Evolutionary conservation across 2,888 invertebrate genomes (phyloP), one percentile per base, ranked within the genome.

Genomic region (Apamea epomidion): DNA sequence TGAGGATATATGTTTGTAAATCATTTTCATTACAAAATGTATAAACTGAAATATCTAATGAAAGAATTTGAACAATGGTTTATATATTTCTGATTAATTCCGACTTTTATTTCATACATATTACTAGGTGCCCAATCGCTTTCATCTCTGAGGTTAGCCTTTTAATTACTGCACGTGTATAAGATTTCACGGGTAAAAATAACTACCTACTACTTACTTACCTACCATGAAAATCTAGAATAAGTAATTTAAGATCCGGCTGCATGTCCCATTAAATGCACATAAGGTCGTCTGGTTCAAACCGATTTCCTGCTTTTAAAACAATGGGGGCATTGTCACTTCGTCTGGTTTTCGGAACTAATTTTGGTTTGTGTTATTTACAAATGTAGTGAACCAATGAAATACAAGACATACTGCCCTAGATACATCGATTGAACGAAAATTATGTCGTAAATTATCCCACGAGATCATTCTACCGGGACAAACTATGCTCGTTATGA

Each of bases 261-360:
- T 48, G 69, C 12, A n/a, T 48, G 77, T 58, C 48, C 51, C 51
- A 80, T 80, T 83, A 69, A 71, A 84, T 84, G 60, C 64, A 60
- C 76, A 68, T 89, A 82, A 91, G 91, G 91, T 92, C 89, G 75
- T 64, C 76, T 81, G 87, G 91, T 91, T 92, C 88, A 90, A 90
- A 87, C 85, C 74, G 74, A 88, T 89, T 91, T 92, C 89, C 91
- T 88, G 90, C 74, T 83, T 88, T 88, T 71, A 78, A 89, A 91
- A 92, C 93, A 92, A 93, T 92, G 91, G 83, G 85, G 80, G 84
- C 88, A 92, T 93, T 93, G 91, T 93, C 82, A 87, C 65, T 82
- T 80, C 48, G 86, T 83, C 76, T 85, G 87, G 83, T 88, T 92
- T 90, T 89, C 71, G 82, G 90, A 88, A 89, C 91, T 88, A 89